Evolutionary conservation across 1,140 invertebrate genomes (phyloP).

Genomic region (Neomicropteryx cornuta): DNA sequence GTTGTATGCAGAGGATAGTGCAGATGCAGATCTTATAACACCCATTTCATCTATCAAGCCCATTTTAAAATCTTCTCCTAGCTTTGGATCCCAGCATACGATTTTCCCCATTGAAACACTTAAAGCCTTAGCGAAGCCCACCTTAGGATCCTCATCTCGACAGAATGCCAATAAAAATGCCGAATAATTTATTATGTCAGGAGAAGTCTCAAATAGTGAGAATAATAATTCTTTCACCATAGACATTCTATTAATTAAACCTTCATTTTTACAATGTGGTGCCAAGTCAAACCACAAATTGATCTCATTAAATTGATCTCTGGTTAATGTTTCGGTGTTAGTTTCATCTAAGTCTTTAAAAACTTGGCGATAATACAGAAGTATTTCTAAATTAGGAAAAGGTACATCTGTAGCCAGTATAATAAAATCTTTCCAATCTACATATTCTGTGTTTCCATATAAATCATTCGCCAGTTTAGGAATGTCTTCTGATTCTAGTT

Average conservation of each 20-base stretch:
- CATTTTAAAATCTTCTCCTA: slow-evolving; percentile 32
- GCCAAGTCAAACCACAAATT: slow-evolving; percentile 45
- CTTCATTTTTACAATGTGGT: slow-evolving; percentile 19
- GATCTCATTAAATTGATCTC: slow-evolving; percentile 27
- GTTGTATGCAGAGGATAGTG: no score
- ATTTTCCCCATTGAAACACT: slow-evolving; percentile 39
- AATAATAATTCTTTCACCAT: slow-evolving; percentile 41
- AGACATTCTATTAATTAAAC: slow-evolving; percentile 22
- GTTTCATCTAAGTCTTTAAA: slow-evolving; percentile 34
- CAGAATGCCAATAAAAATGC: slow-evolving; percentile 46
- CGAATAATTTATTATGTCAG: slow-evolving; percentile 43
- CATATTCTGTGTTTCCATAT: slow-evolving; percentile 36
- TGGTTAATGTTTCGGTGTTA: slow-evolving; percentile 26
- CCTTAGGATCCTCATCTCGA: slow-evolving; percentile 37
- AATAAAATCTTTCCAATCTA: slow-evolving; percentile 52
- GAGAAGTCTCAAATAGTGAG: slow-evolving; percentile 35
- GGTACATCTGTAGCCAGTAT: slow-evolving; percentile 41
- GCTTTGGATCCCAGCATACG: slow-evolving; percentile 30
- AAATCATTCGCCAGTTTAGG: slow-evolving; percentile 30
- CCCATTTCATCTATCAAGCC: slow-evolving; percentile 28
- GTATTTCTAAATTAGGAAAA: slow-evolving; percentile 37
- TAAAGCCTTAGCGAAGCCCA: slow-evolving; percentile 44
- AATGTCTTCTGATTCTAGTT: slow-evolving; percentile 34
- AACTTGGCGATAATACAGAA: slow-evolving; percentile 31
- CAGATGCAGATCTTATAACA: no score